Conservation (phyloP, 2,797 vertebrate genomes). For the Paedocypris micromegethes region DNA sequence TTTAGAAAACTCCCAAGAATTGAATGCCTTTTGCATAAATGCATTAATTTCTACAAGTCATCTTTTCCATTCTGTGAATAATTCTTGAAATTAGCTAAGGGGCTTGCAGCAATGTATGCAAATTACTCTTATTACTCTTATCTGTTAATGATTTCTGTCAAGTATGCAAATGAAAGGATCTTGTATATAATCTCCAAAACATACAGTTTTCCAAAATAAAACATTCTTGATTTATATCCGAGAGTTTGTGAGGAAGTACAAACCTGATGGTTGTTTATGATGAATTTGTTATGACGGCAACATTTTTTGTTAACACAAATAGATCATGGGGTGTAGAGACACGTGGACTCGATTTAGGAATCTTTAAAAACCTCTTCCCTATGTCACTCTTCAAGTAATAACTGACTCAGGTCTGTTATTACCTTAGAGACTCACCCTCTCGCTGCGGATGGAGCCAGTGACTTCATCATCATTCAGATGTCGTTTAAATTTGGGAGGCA, state of each 20-base stretch:
- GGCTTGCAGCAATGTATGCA: too few species aligned
- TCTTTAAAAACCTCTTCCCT: not conserved
- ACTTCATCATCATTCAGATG: slow-evolving; percentile 96
- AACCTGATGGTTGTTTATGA: too few species aligned
- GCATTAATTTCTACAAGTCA: not conserved
- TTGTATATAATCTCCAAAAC: too few species aligned
- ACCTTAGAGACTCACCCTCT: slow-evolving; percentile 77
- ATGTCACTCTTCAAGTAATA: not conserved
- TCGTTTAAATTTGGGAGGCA: slow-evolving; percentile 98
- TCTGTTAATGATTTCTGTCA: too few species aligned
- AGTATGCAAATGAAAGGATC: too few species aligned
- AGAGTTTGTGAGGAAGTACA: too few species aligned
- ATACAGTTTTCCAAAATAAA: too few species aligned
- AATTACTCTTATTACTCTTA: not conserved
- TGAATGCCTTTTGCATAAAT: not conserved
- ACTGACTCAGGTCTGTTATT: slow-evolving; percentile 1
- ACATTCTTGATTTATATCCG: too few species aligned
- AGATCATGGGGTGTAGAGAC: not conserved
- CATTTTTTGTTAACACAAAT: not conserved
- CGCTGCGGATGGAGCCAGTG: slow-evolving; percentile 92
- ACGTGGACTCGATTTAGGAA: not conserved
- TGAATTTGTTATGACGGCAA: too few species aligned
- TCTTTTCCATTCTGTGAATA: not conserved
- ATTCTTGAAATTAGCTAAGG: not conserved
- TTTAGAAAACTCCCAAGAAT: slow-evolving; percentile 4